Evolutionary conservation across 2,113 vertebrate genomes (phyloP).

Genomic region (Cettia cetti): DNA sequence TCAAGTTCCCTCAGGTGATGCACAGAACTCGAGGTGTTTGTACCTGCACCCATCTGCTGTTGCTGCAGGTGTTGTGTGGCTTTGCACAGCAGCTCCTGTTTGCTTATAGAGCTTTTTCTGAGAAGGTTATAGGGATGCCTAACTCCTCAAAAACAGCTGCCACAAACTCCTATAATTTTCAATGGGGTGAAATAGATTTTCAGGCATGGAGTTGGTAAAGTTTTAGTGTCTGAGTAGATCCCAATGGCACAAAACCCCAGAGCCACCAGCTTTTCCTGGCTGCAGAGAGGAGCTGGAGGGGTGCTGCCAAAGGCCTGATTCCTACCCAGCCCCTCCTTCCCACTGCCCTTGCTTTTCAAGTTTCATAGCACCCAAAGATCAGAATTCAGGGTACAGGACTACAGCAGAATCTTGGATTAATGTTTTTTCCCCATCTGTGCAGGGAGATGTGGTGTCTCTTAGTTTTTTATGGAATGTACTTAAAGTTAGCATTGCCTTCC

Average conservation of each 20-base stretch:
- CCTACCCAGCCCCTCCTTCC: background rate
- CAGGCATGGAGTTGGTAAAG: background rate
- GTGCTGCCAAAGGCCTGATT: background rate
- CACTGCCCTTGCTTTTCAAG: background rate
- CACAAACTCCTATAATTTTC: background rate
- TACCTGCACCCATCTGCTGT: background rate
- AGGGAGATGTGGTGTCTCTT: background rate
- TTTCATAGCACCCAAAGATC: background rate
- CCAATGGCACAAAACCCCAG: accelerated
- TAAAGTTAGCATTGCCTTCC: background rate
- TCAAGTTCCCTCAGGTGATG: background rate
- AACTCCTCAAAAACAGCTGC: background rate
- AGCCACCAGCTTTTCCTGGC: background rate
- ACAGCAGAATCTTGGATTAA: background rate
- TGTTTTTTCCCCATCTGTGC: too few species aligned
- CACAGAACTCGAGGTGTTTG: background rate
- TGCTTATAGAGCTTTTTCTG: background rate
- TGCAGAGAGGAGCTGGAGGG: background rate
- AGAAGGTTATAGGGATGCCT: background rate
- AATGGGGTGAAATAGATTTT: background rate
- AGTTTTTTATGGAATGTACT: background rate
- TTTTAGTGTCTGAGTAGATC: background rate
- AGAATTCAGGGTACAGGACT: background rate
- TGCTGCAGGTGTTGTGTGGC: background rate
- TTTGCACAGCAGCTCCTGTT: background rate